These are phyloP conservation scores for Ispidina lecontei DNA, from an alignment of 2,797 vertebrate species.

Conservation along the genomic window DNA sequence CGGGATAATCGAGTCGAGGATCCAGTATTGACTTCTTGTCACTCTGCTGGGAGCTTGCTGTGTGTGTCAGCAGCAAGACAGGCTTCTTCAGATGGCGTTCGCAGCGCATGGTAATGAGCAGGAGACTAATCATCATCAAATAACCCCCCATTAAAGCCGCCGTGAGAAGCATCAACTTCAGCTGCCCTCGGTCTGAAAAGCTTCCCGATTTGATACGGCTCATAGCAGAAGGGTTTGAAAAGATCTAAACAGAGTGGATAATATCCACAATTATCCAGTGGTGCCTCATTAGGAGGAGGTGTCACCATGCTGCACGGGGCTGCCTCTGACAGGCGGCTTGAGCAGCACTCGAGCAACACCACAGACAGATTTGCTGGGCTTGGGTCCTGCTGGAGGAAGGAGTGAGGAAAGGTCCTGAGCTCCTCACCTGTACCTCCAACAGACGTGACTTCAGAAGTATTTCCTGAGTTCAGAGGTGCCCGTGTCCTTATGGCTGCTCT, in stretches of 20 bases:
- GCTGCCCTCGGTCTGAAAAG: neutral
- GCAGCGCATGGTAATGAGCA: conserved; percentile 79
- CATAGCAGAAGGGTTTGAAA: neutral
- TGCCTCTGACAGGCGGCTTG: neutral
- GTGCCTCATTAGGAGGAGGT: conserved; percentile 39
- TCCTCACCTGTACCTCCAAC: fast-evolving
- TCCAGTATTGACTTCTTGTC: neutral
- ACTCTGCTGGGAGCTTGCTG: neutral
- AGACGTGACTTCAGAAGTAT: fast-evolving
- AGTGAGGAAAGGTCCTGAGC: neutral
- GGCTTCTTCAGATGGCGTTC: conserved; percentile 55
- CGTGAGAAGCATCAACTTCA: conserved; percentile 13
- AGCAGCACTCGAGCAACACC: conserved; percentile 25
- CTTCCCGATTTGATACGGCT: neutral
- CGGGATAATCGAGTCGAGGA: neutral
- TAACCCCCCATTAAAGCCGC: conserved; percentile 75
- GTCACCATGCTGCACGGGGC: neutral
- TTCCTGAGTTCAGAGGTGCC: neutral
- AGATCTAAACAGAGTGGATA: conserved; percentile 10
- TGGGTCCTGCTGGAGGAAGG: neutral
- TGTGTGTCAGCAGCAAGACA: neutral
- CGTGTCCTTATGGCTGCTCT: fast-evolving
- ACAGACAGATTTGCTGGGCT: neutral
- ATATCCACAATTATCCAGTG: neutral
- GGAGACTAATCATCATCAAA: conserved; percentile 75